These are phyloP conservation scores for Tamandua tetradactyla DNA, from an alignment of 2,797 vertebrate species.

Conservation along the genomic window DNA sequence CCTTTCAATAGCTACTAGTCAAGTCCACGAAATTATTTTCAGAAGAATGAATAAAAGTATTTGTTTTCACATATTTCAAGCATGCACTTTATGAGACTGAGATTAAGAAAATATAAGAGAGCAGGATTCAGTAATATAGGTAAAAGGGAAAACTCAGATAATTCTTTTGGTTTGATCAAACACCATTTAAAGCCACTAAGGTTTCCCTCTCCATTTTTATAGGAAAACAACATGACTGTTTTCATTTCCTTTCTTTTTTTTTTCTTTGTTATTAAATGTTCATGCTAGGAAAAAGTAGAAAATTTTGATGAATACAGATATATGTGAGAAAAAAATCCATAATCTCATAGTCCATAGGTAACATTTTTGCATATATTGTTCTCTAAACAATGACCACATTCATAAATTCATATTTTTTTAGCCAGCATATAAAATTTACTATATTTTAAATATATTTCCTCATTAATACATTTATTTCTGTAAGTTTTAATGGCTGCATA, in stretches of 20 bases:
- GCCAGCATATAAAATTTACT: neutral
- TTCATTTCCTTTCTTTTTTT: conserved; percentile 7
- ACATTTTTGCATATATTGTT: neutral
- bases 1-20: conserved; percentile 62
- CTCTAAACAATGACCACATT: neutral
- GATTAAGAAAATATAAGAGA: conserved; percentile 52
- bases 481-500: neutral
- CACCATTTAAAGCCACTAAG: conserved; percentile 36
- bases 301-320: neutral
- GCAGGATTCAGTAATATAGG: neutral
- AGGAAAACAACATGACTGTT: conserved; percentile 14
- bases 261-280: no score
- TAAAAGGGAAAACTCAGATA: conserved; percentile 40
- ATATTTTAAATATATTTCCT: neutral
- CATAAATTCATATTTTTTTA: neutral
- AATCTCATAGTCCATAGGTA: conserved; percentile 13
- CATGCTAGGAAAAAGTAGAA: no score
- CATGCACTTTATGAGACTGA: conserved; percentile 38
- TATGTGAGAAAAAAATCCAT: neutral
- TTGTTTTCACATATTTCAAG: conserved; percentile 50
- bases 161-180: conserved; percentile 39
- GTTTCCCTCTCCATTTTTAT: conserved; percentile 39
- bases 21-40: conserved; percentile 49
- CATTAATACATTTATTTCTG: neutral
- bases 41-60: conserved; percentile 56